Evolutionary conservation across 2,797 vertebrate genomes (phyloP).

Genomic region (Allobates femoralis): DNA sequence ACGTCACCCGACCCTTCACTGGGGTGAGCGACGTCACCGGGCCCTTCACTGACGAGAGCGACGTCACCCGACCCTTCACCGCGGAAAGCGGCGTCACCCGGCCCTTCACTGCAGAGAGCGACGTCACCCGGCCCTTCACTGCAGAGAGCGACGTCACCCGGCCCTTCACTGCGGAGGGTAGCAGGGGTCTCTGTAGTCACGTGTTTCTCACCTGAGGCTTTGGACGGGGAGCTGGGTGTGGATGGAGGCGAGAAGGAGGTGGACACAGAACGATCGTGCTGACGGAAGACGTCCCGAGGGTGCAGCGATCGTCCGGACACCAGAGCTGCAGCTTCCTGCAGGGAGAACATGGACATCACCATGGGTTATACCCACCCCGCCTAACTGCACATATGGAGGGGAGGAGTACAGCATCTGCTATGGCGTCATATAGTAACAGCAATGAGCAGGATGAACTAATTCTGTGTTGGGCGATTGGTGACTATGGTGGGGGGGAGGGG

Average conservation of each 20-base stretch:
- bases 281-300: slow-evolving; percentile 84
- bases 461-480: too few relatives aligned
- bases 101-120: neutral
- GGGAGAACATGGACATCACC: neutral
- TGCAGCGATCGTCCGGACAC: slow-evolving; percentile 83
- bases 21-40: neutral
- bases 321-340: slow-evolving; percentile 81
- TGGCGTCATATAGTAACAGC: too few relatives aligned
- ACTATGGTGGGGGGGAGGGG: too few relatives aligned
- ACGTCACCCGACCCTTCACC: neutral
- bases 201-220: slow-evolving; percentile 69
- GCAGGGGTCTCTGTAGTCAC: neutral
- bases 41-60: neutral
- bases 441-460: too few relatives aligned
- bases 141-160: neutral
- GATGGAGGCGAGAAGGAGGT: slow-evolving; percentile 72
- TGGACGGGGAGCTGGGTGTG: slow-evolving; percentile 68
- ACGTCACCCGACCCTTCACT: neutral
- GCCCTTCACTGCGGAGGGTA: neutral
- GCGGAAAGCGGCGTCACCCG: neutral
- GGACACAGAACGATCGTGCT: slow-evolving; percentile 67
- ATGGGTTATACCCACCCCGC: neutral
- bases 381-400: neutral
- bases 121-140: neutral
- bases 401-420: too few relatives aligned